phyloP scores from a whole-genome alignment of 2,888 invertebrate genomes.

The Leptopilina drosophilae region DNA sequence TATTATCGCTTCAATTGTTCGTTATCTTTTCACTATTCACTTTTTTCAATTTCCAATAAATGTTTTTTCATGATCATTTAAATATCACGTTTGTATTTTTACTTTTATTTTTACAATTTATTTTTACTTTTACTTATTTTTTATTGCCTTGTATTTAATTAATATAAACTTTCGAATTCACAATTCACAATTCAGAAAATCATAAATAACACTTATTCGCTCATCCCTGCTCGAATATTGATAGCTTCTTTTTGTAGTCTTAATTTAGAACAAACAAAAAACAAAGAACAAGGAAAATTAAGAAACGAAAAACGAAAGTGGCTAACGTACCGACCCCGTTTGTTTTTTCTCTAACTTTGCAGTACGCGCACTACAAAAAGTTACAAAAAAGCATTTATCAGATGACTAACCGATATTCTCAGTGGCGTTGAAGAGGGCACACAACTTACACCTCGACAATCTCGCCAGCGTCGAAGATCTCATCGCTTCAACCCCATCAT shows the following conservation, averaged over 20 bases:
- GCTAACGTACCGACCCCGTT: constrained; percentile 69
- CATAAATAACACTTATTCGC: constrained; percentile 9
- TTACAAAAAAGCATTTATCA: constrained; percentile 77
- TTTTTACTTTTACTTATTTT: background rate
- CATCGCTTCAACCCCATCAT: constrained; percentile 75
- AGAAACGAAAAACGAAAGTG: constrained; percentile 51
- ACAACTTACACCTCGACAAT: constrained; percentile 68
- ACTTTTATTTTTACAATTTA: background rate
- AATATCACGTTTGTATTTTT: too few relatives aligned
- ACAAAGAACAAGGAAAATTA: background rate
- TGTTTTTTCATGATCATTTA: too few relatives aligned
- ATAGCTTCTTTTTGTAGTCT: constrained; percentile 18
- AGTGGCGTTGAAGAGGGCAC: constrained; percentile 73
- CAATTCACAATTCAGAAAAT: too few relatives aligned
- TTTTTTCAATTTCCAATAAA: too few relatives aligned
- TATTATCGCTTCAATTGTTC: too few relatives aligned
- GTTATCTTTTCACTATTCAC: too few relatives aligned
- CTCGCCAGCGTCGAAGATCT: constrained; percentile 73
- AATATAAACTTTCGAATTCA: too few relatives aligned
- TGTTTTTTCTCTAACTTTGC: constrained; percentile 73
- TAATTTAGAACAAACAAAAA: background rate
- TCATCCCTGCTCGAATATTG: constrained; percentile 38
- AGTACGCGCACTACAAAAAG: constrained; percentile 76
- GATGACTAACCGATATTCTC: constrained; percentile 77
- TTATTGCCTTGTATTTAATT: too few relatives aligned